Conservation (phyloP, 2,888 invertebrate genomes). For the Caenorhabditis auriculariae region DNA sequence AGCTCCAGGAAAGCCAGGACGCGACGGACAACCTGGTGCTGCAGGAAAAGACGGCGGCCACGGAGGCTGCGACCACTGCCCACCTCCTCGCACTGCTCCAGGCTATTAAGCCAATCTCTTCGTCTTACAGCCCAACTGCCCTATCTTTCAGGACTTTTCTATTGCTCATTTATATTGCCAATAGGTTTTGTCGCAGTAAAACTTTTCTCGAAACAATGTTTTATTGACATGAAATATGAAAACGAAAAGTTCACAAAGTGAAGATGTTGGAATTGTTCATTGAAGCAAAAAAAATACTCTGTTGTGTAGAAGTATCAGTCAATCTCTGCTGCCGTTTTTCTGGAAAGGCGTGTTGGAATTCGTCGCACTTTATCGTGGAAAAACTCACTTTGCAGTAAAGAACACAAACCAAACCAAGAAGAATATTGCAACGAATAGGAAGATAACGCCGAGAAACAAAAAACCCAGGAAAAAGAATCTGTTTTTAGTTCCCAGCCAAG, state of each 20-base stretch:
- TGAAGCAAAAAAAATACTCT: no score
- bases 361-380: no score
- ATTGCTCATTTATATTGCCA: no score
- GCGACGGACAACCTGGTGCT: slow-evolving; percentile 40
- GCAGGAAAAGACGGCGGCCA: slow-evolving; percentile 36
- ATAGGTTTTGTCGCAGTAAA: no score
- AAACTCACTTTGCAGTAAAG: no score
- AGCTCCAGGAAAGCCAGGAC: slow-evolving; percentile 37
- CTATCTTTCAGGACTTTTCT: no score
- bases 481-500: slow-evolving; percentile 23
- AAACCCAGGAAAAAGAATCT: no score
- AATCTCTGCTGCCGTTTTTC: no score
- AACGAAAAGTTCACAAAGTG: not conserved
- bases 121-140: slow-evolving; percentile 1
- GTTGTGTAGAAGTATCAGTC: no score
- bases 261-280: no score
- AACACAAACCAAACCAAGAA: no score
- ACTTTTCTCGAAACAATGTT: slow-evolving; percentile 1
- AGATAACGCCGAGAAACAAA: slow-evolving; percentile 17
- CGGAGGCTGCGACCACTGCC: slow-evolving; percentile 37
- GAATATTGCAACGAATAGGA: slow-evolving; percentile 14
- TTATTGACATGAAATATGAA: not conserved
- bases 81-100: slow-evolving; percentile 47
- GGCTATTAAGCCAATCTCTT: slow-evolving; percentile 37
- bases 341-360: no score